Conservation (phyloP, 2,797 vertebrate species). For the Eospalax fontanierii region DNA sequence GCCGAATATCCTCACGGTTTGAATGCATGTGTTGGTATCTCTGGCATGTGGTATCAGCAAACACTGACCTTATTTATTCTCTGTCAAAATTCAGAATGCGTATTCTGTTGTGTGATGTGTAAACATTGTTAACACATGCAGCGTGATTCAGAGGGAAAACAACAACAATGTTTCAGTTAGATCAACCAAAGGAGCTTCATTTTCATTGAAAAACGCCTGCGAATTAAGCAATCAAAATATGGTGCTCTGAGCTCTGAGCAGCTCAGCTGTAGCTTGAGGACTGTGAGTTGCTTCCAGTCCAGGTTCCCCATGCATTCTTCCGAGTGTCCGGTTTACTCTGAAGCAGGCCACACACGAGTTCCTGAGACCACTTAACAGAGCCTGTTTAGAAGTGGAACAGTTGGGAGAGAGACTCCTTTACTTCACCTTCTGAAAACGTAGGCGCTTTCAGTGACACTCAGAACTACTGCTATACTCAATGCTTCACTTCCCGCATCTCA, state of each 20-base stretch:
- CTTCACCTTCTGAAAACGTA: conserved; percentile 67
- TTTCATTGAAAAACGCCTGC: conserved; percentile 28
- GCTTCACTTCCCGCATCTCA: conserved; percentile 84
- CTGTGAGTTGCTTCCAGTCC: neutral
- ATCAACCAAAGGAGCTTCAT: conserved; percentile 38
- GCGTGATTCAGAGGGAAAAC: conserved; percentile 38
- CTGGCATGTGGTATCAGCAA: conserved; percentile 76
- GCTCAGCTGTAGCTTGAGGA: neutral
- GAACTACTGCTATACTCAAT: conserved; percentile 87
- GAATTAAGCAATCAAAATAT: neutral
- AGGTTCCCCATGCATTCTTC: rapidly evolving
- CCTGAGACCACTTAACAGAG: neutral
- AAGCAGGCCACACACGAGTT: neutral
- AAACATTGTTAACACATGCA: conserved; percentile 80
- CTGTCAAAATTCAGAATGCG: conserved; percentile 81
- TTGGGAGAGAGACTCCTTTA: conserved; percentile 65
- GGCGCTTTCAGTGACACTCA: conserved; percentile 89
- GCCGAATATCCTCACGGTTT: conserved; percentile 72
- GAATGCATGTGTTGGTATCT: conserved; percentile 77
- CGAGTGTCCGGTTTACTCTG: neutral
- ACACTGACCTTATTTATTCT: conserved; percentile 84
- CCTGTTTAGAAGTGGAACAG: conserved; percentile 79
- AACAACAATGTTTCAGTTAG: conserved; percentile 56
- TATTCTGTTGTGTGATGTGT: conserved; percentile 75
- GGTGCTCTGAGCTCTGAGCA: no score